Evolutionary conservation across 2,888 invertebrate species (phyloP).

Genomic region (Dasysyrphus albostriatus): DNA sequence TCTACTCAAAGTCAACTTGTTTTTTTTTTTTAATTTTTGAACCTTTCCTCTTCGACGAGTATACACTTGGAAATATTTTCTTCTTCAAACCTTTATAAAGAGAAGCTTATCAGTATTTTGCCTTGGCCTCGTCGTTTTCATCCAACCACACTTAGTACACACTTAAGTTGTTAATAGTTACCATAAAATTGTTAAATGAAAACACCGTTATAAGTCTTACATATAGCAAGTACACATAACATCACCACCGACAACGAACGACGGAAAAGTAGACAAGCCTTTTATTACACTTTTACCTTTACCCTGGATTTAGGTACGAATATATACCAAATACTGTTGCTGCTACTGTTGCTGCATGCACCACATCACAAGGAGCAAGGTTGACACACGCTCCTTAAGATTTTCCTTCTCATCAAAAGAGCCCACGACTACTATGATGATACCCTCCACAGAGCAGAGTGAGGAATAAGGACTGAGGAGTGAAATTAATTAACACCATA

Average conservation of each 20-base stretch:
- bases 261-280: conserved; percentile 29
- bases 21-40: background rate
- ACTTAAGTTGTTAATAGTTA: conserved; percentile 74
- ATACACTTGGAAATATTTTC: conserved; percentile 9
- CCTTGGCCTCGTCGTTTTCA: conserved; percentile 50
- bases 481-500: conserved; percentile 72
- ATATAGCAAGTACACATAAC: background rate
- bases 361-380: conserved; percentile 32
- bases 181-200: conserved; percentile 75
- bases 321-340: background rate
- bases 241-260: background rate
- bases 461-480: too few species aligned
- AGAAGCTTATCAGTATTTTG: conserved; percentile 49
- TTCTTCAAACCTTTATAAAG: background rate
- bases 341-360: conserved; percentile 7
- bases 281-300: conserved; percentile 32
- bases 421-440: background rate
- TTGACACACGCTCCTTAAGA: conserved; percentile 66
- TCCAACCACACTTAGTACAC: conserved; percentile 68
- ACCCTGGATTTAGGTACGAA: background rate
- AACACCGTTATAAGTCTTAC: conserved; percentile 54
- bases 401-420: conserved; percentile 57
- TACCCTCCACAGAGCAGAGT: conserved; percentile 7
- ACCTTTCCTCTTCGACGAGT: background rate
- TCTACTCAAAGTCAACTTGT: conserved; percentile 22